phyloP scores from a whole-genome alignment of 2,888 invertebrate species.

The Mechanitis messenoides region DNA sequence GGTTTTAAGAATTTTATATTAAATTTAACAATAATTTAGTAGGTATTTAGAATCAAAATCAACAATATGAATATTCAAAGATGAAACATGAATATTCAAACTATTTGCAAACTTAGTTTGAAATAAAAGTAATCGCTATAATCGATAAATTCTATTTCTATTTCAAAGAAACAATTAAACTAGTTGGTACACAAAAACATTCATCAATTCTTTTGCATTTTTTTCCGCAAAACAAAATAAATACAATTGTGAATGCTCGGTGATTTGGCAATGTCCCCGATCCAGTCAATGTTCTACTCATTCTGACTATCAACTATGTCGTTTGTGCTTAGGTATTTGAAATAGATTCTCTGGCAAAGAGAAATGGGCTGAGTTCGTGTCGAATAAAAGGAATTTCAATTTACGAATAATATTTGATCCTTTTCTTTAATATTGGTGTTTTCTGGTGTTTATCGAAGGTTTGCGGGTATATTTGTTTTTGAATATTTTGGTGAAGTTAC shows the following conservation, averaged over 20 bases:
- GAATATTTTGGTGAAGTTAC: background rate
- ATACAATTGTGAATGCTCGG: constrained; percentile 34
- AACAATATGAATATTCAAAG: too few species aligned
- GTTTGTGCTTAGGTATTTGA: constrained; percentile 27
- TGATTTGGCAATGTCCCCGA: constrained; percentile 38
- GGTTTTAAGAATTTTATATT: too few species aligned
- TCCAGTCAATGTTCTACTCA: constrained; percentile 34
- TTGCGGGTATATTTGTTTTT: background rate
- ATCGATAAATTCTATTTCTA: too few species aligned
- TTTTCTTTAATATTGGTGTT: constrained; percentile 11
- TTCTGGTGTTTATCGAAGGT: background rate
- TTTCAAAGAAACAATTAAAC: background rate
- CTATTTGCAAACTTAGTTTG: background rate
- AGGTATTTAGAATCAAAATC: too few species aligned
- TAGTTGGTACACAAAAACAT: background rate
- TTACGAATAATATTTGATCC: constrained; percentile 20
- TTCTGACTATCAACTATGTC: constrained; percentile 35
- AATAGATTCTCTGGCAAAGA: constrained; percentile 27
- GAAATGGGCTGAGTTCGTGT: constrained; percentile 23
- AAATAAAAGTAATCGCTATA: background rate
- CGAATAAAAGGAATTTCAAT: constrained; percentile 21
- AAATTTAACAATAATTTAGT: too few species aligned
- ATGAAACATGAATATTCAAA: background rate
- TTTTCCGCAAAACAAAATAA: constrained; percentile 30
- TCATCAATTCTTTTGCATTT: constrained; percentile 23